Conservation (phyloP, 2,797 vertebrate species). For the Spinus pinus region DNA sequence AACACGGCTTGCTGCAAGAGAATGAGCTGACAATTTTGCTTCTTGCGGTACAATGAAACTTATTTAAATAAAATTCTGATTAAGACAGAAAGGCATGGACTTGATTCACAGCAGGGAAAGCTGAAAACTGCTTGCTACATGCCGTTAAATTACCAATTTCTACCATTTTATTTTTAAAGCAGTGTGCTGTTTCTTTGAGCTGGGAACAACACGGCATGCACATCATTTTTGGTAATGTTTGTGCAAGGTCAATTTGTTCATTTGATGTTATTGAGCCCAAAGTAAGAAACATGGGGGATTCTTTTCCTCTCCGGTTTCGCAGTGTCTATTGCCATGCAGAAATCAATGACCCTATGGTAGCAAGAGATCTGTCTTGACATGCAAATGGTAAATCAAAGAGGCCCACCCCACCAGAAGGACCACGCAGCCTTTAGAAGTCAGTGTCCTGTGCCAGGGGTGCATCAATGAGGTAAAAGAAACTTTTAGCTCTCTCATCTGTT, state of each 20-base stretch:
- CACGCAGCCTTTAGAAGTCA: not conserved
- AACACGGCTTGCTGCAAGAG: not conserved
- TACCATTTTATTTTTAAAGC: constrained; percentile 45
- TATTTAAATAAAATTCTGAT: constrained; percentile 72
- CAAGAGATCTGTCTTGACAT: not conserved
- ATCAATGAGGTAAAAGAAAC: not conserved
- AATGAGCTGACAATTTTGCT: constrained; percentile 46
- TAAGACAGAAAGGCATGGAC: constrained; percentile 34
- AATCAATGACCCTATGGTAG: not conserved
- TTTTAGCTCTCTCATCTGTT: not conserved
- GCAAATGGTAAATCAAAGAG: not conserved
- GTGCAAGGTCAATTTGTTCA: constrained; percentile 14
- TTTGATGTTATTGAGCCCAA: not conserved
- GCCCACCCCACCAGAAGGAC: not conserved
- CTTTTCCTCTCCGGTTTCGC: not conserved
- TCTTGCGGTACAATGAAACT: constrained; percentile 35
- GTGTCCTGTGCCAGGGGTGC: not conserved
- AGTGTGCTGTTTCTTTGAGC: constrained; percentile 8
- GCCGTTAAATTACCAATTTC: constrained; percentile 48
- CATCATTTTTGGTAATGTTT: constrained; percentile 28
- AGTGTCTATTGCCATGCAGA: not conserved
- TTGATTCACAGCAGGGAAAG: constrained; percentile 57
- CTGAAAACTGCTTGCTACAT: constrained; percentile 52
- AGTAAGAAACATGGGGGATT: not conserved
- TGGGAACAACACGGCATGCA: not conserved